Conservation (phyloP, 1,140 invertebrate genomes). For the Bombus consobrinus region DNA sequence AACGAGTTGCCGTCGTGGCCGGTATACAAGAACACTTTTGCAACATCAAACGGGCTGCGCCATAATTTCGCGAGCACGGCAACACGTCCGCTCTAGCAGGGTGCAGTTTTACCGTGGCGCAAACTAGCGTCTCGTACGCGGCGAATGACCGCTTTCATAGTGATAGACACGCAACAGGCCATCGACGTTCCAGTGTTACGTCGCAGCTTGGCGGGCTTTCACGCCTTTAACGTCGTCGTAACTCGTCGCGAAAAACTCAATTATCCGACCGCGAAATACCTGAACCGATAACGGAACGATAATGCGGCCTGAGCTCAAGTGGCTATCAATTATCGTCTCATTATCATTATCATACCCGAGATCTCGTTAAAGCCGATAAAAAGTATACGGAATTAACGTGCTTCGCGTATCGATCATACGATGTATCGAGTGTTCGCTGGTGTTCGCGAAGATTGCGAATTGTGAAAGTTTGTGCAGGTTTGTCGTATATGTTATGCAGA, state of each 20-base stretch:
- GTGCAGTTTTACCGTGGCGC: neutral
- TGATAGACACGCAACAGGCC: constrained; percentile 23
- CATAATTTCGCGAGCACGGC: neutral
- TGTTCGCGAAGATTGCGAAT: too few species aligned
- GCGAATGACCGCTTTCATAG: constrained; percentile 5
- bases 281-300: constrained; percentile 11
- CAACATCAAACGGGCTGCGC: neutral
- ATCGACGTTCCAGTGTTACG: neutral
- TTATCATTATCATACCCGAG: constrained; percentile 8
- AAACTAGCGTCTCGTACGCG: neutral
- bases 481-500: too few species aligned
- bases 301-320: neutral
- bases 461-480: too few species aligned
- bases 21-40: constrained; percentile 2
- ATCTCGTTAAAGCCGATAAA: constrained; percentile 4
- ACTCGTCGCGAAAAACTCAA: constrained; percentile 29
- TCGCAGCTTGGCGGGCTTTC: neutral
- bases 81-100: neutral
- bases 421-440: too few species aligned
- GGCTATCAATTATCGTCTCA: constrained; percentile 10
- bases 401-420: too few species aligned
- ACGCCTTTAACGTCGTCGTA: constrained; percentile 27
- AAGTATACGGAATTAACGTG: neutral
- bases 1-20: neutral
- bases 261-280: constrained; percentile 16